phyloP scores from a whole-genome alignment of 2,797 vertebrate species.

The Anguilla megastoma region DNA sequence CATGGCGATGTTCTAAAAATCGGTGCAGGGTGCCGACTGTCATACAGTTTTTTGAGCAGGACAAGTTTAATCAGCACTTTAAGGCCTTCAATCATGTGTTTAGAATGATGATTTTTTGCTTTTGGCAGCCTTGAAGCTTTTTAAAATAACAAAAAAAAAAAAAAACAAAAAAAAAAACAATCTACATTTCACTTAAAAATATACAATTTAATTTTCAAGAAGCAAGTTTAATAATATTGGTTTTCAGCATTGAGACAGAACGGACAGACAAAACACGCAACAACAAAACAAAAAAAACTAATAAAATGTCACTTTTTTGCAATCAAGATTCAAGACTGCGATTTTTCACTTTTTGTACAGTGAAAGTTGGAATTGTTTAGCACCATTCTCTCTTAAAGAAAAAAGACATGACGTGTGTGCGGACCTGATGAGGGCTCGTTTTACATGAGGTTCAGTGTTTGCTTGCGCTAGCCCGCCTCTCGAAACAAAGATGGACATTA shows the following conservation, averaged over 20 bases:
- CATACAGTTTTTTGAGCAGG: slow-evolving; percentile 44
- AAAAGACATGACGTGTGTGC: slow-evolving; percentile 45
- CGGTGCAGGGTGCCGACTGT: not conserved
- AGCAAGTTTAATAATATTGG: slow-evolving; percentile 75
- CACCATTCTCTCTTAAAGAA: slow-evolving; percentile 69
- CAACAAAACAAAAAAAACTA: slow-evolving; percentile 50
- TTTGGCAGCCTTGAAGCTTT: slow-evolving; percentile 63
- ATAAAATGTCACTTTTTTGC: slow-evolving; percentile 61
- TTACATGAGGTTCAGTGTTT: slow-evolving; percentile 59
- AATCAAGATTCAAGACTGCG: slow-evolving; percentile 73
- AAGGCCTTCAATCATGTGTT: slow-evolving; percentile 59
- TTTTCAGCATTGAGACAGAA: slow-evolving; percentile 76
- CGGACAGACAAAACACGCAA: slow-evolving; percentile 62
- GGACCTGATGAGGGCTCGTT: slow-evolving; percentile 58
- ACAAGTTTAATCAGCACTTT: slow-evolving; percentile 58
- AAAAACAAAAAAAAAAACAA: slow-evolving; percentile 53
- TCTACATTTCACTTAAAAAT: slow-evolving; percentile 81
- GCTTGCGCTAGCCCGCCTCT: slow-evolving; percentile 54
- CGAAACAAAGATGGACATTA: slow-evolving; percentile 26
- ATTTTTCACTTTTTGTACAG: slow-evolving; percentile 61
- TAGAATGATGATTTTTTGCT: slow-evolving; percentile 58
- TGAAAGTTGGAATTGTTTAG: slow-evolving; percentile 69
- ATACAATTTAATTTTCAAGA: slow-evolving; percentile 79
- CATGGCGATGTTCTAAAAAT: slow-evolving; percentile 39
- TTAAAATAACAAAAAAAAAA: slow-evolving; percentile 41